Base-by-base conservation (phyloP, 2,888 invertebrate genomes). In the Pterostichus madidus region DNA sequence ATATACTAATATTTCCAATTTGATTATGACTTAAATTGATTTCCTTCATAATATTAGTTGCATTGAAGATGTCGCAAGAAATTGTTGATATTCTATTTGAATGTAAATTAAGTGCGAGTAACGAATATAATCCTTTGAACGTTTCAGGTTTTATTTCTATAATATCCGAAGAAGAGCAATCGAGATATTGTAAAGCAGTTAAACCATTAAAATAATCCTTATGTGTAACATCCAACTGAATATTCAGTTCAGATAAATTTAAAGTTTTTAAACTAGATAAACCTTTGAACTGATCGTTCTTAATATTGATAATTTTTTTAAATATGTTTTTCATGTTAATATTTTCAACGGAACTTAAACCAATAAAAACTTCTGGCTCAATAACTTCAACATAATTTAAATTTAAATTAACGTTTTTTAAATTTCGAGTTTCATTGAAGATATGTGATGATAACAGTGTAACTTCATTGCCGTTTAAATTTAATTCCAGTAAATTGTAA, bases 321-420 rank as follows among this genome's bases (percentile, higher is more conserved):
- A 68, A 68, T 7, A 68, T 13, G 35, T 39, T 31, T 68, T 35
- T 32, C 5, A 35, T 7, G 35, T 68, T 39, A 2, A n/a, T n/a
- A n/a, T n/a, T n/a, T n/a, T n/a, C n/a, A n/a, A n/a, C n/a, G n/a
- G n/a, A n/a, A n/a, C n/a, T n/a, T n/a, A n/a, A n/a, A n/a, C n/a
- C n/a, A n/a, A n/a, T n/a, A n/a, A n/a, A 52, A 52, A n/a, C n/a
- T n/a, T n/a, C n/a, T n/a, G n/a, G n/a, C n/a, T n/a, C n/a, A n/a
- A n/a, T n/a, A n/a, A n/a, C n/a, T n/a, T n/a, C n/a, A n/a, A n/a
- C 4, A 15, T 13, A n/a, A 13, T 53, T 17, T 53, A 53, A 53
- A 35, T 59, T 35, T 44, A 78, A 59, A 59, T 13, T 52, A 39
- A 78, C n/a, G 39, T n/a, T 35, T n/a, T 44, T 11, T 59, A 78